Conservation (phyloP, 2,113 vertebrate species). For the Odocoileus hemionus region DNA sequence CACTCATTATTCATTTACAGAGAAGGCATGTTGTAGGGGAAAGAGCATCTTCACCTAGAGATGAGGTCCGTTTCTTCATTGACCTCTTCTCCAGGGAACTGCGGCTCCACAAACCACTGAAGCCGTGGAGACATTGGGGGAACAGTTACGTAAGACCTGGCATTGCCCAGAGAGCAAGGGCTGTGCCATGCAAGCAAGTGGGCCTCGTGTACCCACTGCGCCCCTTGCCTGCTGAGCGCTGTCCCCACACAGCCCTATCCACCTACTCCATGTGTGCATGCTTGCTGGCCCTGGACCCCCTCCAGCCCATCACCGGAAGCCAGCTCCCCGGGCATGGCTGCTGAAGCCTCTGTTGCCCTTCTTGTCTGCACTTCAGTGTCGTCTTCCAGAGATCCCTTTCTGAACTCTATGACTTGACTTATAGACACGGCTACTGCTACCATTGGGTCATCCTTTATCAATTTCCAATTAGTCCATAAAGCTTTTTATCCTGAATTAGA, state of each 20-base stretch:
- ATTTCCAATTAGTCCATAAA: neutral
- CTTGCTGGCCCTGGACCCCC: too few species aligned
- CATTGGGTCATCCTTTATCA: neutral
- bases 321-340: neutral
- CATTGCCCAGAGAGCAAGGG: neutral
- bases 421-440: too few species aligned
- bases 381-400: neutral
- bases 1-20: neutral
- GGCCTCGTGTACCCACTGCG: neutral
- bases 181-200: neutral
- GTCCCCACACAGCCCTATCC: neutral
- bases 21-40: neutral
- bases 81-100: neutral
- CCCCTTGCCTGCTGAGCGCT: neutral
- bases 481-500: neutral
- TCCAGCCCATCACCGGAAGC: too few species aligned
- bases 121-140: neutral
- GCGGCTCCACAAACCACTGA: neutral
- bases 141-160: neutral
- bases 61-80: neutral
- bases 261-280: fast-evolving
- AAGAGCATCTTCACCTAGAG: neutral
- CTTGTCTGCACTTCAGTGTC: neutral
- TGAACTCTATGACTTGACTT: neutral
- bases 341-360: neutral